A percentile compares a stretch with the other conserved stretches of the same genome.
Evolutionary conservation across 1,140 invertebrate species (phyloP).

Genomic region (Drosophila nigrodunni): DNA sequence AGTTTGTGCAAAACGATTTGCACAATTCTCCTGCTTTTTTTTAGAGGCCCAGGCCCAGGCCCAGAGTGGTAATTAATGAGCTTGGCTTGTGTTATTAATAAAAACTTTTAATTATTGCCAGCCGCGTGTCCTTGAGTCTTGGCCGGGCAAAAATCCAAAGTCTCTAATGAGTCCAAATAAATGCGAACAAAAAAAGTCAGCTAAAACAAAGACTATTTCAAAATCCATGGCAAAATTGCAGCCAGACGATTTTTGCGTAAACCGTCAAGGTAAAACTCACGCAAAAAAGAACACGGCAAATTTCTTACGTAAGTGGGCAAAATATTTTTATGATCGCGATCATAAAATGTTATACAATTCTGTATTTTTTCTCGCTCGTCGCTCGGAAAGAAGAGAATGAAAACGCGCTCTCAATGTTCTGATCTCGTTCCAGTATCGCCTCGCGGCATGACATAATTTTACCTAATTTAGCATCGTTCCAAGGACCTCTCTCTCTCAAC

Average conservation of each 20-base stretch:
- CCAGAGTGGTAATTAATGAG: conserved; percentile 71
- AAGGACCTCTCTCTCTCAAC: conserved; percentile 47
- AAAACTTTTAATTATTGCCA: conserved; percentile 76
- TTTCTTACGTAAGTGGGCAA: conserved; percentile 75
- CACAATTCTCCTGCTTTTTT: neutral
- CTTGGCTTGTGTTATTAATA: conserved; percentile 66
- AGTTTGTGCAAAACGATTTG: conserved; percentile 72
- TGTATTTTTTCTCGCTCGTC: conserved; percentile 45
- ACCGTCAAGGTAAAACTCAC: conserved; percentile 59
- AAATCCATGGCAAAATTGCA: conserved; percentile 20
- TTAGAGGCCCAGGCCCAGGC: neutral
- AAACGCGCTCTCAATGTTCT: conserved; percentile 80
- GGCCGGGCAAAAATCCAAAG: conserved; percentile 26
- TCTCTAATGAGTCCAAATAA: conserved; percentile 68
- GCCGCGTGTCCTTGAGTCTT: conserved; percentile 55
- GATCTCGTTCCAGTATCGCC: conserved; percentile 70
- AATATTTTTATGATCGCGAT: conserved; percentile 67
- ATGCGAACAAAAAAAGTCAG: conserved; percentile 56
- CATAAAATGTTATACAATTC: conserved; percentile 54
- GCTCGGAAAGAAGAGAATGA: conserved; percentile 51
- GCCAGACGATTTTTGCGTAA: conserved; percentile 70
- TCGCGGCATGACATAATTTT: conserved; percentile 79
- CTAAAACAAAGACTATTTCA: conserved; percentile 53
- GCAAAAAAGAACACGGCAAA: conserved; percentile 50
- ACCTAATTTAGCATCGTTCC: conserved; percentile 67